Evolutionary conservation across 1,140 invertebrate species (phyloP).

Genomic region (Eueides isabella): DNA sequence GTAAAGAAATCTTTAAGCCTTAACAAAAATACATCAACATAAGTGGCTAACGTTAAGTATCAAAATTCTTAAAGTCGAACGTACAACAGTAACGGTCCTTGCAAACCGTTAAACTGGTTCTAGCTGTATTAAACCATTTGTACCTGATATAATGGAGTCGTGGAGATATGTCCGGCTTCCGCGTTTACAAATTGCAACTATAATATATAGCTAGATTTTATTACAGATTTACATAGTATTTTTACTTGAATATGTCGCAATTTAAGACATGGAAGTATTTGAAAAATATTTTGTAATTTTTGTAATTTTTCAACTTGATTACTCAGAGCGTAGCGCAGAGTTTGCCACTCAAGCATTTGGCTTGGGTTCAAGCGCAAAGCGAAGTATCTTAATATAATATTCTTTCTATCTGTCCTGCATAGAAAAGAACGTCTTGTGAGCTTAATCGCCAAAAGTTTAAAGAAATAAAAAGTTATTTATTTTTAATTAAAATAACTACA

Average conservation of each 20-base stretch:
- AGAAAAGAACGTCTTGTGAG: too few species aligned
- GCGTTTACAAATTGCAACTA: constrained; percentile 45
- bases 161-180: constrained; percentile 49
- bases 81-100: constrained; percentile 59
- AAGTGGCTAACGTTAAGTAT: constrained; percentile 2
- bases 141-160: constrained; percentile 50
- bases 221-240: neutral
- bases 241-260: neutral
- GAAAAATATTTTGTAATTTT: too few species aligned
- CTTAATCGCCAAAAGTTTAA: too few species aligned
- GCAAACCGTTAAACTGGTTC: constrained; percentile 68
- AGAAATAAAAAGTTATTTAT: too few species aligned
- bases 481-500: too few species aligned
- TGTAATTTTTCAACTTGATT: too few species aligned
- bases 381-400: too few species aligned
- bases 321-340: too few species aligned
- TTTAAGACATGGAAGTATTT: too few species aligned
- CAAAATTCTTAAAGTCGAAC: constrained; percentile 14
- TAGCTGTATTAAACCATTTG: constrained; percentile 52
- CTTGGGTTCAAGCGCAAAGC: too few species aligned
- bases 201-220: neutral
- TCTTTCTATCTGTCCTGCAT: too few species aligned
- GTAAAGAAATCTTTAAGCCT: neutral
- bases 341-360: too few species aligned
- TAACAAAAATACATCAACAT: neutral